Base-by-base conservation (phyloP, 2,888 invertebrate species). In the Campoletis raptor region DNA sequence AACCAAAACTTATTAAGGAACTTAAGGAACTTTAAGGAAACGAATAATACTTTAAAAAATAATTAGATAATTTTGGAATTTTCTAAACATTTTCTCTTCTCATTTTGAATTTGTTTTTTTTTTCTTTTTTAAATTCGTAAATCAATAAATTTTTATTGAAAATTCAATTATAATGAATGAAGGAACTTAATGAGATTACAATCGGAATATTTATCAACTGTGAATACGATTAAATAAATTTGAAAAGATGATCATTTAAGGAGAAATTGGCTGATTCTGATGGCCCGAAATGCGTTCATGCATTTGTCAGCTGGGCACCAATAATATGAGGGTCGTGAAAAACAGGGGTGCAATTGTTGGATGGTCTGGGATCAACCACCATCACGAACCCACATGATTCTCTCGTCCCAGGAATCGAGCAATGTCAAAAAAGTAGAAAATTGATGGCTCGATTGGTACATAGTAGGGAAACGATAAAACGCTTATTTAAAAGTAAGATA, bases 311-410 rank as follows among this genome's bases (percentile, higher is more conserved):
- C 48, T 45, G 15, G 45, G 10, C 74, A n/a, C 57, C n/a, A 76
- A 80, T 66, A 48, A 45, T 73, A 86, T 81, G 86, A 83, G 86
- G 83, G 86, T 83, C 61, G 76, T 61, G 67, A 52, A 66, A 83
- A 81, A 69, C 64, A 24, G 77, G 81, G 80, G 83, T 76, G 81
- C 24, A 66, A 76, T 72, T 40, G 40, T 67, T 67, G 54, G 54
- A n/a, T 72, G 64, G 70, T 76, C 40, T 74, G 30, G 37, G 70
- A 30, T 36, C 48, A 73, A 76, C 84, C 74, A 86, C 72, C 77
- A 83, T 80, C 79, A 76, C 67, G 77, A 77, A 42, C 81, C 74
- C 81, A 81, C 74, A 81, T 81, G 74, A 74, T 81, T 81, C 73
- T 70, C 69, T 18, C 48, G 21, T 64, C 45, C 21, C 40, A 40